Evolutionary conservation across 1,140 invertebrate genomes (phyloP).

Genomic region (Aphaenogaster rudis): DNA sequence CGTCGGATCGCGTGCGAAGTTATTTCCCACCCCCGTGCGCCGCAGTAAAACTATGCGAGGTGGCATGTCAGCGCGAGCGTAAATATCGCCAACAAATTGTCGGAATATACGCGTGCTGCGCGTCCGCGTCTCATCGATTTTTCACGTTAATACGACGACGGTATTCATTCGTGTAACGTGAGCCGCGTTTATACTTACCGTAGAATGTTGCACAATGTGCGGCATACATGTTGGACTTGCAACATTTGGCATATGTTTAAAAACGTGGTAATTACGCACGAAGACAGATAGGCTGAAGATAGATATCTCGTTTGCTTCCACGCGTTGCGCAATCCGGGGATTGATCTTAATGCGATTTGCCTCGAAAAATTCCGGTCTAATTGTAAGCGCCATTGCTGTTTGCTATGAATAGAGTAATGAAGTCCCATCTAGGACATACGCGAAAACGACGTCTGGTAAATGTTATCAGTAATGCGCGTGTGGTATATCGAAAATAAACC

Average conservation of each 20-base stretch:
- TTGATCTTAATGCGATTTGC: neutral
- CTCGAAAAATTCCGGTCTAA: constrained; percentile 15
- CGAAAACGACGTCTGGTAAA: constrained; percentile 24
- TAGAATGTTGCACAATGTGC: neutral
- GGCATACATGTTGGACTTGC: neutral
- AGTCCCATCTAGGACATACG: constrained; percentile 17
- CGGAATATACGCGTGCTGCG: neutral
- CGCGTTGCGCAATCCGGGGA: neutral
- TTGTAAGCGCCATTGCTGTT: neutral
- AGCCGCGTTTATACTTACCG: constrained; percentile 15
- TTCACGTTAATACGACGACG: neutral
- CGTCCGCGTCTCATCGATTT: constrained; percentile 13
- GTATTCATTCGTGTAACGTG: neutral
- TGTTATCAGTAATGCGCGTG: constrained; percentile 16
- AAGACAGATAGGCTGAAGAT: neutral
- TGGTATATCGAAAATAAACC: constrained; percentile 49
- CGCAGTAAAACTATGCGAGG: neutral
- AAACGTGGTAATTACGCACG: constrained; percentile 21
- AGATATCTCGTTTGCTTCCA: constrained; percentile 4
- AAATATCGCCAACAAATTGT: constrained; percentile 19
- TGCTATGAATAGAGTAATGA: constrained; percentile 46
- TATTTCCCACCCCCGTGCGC: neutral
- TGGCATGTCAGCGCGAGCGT: neutral
- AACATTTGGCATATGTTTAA: constrained; percentile 55
- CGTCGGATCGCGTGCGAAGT: neutral